Evolutionary conservation across 1,140 invertebrate genomes (phyloP).

Genomic region (Cydia fagiglandana): DNA sequence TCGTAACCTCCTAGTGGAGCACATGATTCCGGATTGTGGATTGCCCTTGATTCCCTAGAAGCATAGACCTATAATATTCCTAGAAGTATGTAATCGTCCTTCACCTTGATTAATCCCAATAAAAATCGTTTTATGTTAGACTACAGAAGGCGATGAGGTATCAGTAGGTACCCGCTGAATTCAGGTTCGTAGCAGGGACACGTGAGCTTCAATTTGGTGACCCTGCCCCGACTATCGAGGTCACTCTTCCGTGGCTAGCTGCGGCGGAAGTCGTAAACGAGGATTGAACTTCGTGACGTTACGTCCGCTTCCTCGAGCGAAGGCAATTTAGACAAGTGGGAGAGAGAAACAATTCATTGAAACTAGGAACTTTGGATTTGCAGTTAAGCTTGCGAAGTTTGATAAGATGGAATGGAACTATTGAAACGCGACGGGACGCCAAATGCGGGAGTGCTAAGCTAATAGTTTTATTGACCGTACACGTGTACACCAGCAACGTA

Average conservation of each 20-base stretch:
- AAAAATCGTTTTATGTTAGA: background rate
- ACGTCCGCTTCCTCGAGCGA: slow-evolving; percentile 19
- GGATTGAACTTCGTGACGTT: slow-evolving; percentile 17
- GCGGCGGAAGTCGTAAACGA: slow-evolving; percentile 25
- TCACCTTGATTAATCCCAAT: background rate
- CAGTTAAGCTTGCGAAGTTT: no score
- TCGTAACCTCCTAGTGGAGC: no score
- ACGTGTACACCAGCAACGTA: no score
- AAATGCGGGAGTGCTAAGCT: no score
- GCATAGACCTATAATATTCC: no score
- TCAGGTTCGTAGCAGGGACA: background rate
- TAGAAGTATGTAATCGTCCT: no score
- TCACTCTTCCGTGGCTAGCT: slow-evolving; percentile 2
- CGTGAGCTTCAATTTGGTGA: background rate
- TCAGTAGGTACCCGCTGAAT: no score
- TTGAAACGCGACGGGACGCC: no score
- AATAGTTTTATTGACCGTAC: no score
- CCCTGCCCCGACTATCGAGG: slow-evolving; percentile 18
- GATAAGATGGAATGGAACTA: no score
- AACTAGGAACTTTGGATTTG: background rate
- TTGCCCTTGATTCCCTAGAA: no score
- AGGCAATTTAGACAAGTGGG: slow-evolving; percentile 14
- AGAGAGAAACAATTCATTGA: slow-evolving; percentile 3
- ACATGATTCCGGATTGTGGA: no score
- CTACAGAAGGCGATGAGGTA: background rate